phyloP scores from a whole-genome alignment of 2,797 vertebrate genomes.

The Pseudopleuronectes americanus region DNA sequence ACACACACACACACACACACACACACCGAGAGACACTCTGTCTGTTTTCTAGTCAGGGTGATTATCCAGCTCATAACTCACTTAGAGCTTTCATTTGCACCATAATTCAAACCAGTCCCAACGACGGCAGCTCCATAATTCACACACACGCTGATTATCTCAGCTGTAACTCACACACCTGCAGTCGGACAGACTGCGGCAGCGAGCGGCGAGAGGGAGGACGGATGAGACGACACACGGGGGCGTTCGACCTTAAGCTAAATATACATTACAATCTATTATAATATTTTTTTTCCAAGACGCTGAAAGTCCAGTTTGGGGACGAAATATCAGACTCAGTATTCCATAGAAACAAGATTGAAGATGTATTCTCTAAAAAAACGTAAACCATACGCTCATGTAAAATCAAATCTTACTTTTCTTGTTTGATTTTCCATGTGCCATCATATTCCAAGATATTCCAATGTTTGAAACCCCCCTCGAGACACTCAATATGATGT shows the following conservation, averaged over 20 bases:
- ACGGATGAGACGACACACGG: constrained; percentile 14
- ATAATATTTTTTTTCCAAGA: constrained; percentile 1
- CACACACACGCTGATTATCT: constrained; percentile 69
- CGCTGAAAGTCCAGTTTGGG: constrained; percentile 10
- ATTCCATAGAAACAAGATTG: constrained; percentile 16
- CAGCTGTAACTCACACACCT: constrained; percentile 69
- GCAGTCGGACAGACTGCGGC: constrained; percentile 59
- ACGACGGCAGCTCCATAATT: constrained; percentile 69
- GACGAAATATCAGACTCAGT: constrained; percentile 4
- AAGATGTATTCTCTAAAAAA: neutral
- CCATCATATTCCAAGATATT: constrained; percentile 5
- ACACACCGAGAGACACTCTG: constrained; percentile 34
- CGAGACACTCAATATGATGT: constrained; percentile 20
- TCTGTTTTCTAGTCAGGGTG: constrained; percentile 73
- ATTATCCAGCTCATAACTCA: constrained; percentile 80
- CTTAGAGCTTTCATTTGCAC: constrained; percentile 75
- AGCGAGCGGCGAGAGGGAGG: constrained; percentile 19
- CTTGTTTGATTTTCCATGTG: constrained; percentile 4
- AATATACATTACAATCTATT: constrained; percentile 28
- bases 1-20: constrained; percentile 11
- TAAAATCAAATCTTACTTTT: neutral
- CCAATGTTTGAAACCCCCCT: constrained; percentile 9
- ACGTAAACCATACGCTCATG: neutral
- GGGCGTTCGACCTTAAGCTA: constrained; percentile 30
- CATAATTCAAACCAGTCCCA: constrained; percentile 73